Evolutionary conservation across 1,140 invertebrate genomes (phyloP), one percentile per base, ranked within the genome.

Genomic region (Myzus persicae): DNA sequence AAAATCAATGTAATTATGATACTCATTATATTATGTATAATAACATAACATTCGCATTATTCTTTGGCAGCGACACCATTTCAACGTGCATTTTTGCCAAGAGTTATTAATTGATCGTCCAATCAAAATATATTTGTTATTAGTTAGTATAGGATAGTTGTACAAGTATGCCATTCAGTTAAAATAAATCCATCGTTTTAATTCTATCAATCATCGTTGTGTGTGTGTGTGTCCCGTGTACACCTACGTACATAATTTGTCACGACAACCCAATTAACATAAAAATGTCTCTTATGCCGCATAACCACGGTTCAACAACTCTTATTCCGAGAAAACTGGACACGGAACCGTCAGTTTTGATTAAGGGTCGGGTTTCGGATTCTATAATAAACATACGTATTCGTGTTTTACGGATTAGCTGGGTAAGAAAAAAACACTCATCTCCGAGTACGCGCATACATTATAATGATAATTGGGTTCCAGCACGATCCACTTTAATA

Each of bases 401-500:
- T 38, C 76, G 36, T 38, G 20, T 82, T 82, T 24, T 38, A 82
- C 76, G 76, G 76, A 82, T 82, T 38, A 38, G 36, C 20, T 2
- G 22, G 20, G n/a, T 76, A 76, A n/a, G n/a, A n/a, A 76, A n/a
- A 81, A 81, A 81, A 81, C n/a, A 81, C 18, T 82, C 76, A 2
- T 36, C 36, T 2, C 22, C 8, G 20, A 82, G 76, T 38, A 82
- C 22, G 36, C 38, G 36, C 18, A 76, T 76, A 76, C 36, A 76
- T 76, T 76, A 76, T 76, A 76, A 76, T n/a, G n/a, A 76, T 76
- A 76, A 76, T 76, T 76, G 59, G n/a, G 59, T 76, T 76, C 59
- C 4, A 24, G 31, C 5, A 76, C 31, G 4, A 76, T 76, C 31
- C 59, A 18, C n/a, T 76, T n/a, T 18, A 76, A n/a, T 76, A 14